These are phyloP conservation scores for Lobophora halterata DNA, from an alignment of 2,888 invertebrate genomes.

Conservation along the genomic window DNA sequence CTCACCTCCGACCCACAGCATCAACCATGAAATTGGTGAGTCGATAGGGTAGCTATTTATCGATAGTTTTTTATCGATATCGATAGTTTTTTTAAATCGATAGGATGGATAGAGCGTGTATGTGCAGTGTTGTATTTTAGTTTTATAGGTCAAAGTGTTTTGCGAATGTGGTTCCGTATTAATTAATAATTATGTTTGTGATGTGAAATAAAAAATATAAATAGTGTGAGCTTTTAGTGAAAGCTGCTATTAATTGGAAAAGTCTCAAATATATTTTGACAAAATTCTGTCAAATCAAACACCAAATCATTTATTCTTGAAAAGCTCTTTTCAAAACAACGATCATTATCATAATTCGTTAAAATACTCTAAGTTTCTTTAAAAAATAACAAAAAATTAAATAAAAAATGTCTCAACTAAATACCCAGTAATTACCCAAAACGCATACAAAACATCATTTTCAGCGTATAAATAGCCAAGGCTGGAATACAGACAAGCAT, in stretches of 20 bases:
- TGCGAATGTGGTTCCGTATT: constrained; percentile 12
- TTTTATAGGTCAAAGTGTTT: constrained; percentile 14
- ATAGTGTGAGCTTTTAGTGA: too few species aligned
- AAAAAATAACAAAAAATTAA: neutral
- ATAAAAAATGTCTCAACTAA: too few species aligned
- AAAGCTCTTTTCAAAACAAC: too few species aligned
- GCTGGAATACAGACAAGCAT: constrained; percentile 20
- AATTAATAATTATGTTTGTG: neutral
- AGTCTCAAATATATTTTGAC: too few species aligned
- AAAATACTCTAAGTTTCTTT: too few species aligned
- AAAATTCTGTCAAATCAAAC: too few species aligned
- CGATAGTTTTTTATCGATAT: constrained; percentile 29
- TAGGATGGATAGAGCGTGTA: constrained; percentile 16
- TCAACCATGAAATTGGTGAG: constrained; percentile 71
- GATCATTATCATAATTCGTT: too few species aligned
- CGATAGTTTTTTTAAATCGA: constrained; percentile 18
- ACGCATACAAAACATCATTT: neutral
- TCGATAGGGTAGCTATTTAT: constrained; percentile 25
- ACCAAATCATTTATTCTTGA: too few species aligned
- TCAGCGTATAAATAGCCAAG: constrained; percentile 14
- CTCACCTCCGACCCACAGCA: constrained; percentile 63
- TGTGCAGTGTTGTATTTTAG: constrained; percentile 20
- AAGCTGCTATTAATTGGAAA: too few species aligned
- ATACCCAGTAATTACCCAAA: too few species aligned
- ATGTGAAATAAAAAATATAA: constrained; percentile 5